Conservation (phyloP, 2,797 vertebrate species). For the Xenopus petersii region DNA sequence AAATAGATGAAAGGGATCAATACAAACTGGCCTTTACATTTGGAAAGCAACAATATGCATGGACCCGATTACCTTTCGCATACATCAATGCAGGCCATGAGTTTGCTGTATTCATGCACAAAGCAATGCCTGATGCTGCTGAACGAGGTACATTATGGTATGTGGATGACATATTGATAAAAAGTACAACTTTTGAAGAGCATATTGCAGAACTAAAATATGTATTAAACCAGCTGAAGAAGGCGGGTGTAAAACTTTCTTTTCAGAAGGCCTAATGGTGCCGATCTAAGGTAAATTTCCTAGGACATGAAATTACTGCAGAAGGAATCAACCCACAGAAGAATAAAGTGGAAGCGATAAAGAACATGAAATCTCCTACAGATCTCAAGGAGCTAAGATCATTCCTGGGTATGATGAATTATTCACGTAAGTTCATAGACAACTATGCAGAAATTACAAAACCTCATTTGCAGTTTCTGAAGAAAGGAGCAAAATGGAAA, state of each 20-base stretch:
- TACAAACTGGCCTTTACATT: conserved; percentile 1
- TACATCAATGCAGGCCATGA: not conserved
- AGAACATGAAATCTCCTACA: too few relatives aligned
- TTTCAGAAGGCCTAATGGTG: too few relatives aligned
- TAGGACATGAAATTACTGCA: too few relatives aligned
- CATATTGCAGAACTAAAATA: not conserved
- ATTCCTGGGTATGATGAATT: too few relatives aligned
- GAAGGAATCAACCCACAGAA: too few relatives aligned
- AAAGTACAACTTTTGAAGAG: not conserved
- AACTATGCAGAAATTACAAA: not conserved
- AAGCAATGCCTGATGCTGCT: not conserved
- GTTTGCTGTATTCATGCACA: conserved; percentile 1
- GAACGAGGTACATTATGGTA: not conserved
- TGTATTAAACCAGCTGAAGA: not conserved
- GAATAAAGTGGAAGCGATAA: too few relatives aligned
- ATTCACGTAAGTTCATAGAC: too few relatives aligned
- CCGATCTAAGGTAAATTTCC: too few relatives aligned
- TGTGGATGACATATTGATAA: not conserved
- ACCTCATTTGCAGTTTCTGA: not conserved
- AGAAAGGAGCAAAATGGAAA: too few relatives aligned
- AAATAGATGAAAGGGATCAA: not conserved
- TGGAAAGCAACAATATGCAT: not conserved
- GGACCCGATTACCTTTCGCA: not conserved
- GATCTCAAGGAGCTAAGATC: too few relatives aligned
- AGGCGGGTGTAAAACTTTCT: not conserved